Base-by-base conservation (phyloP, 2,113 vertebrate genomes). In the Atractosteus spatula region DNA sequence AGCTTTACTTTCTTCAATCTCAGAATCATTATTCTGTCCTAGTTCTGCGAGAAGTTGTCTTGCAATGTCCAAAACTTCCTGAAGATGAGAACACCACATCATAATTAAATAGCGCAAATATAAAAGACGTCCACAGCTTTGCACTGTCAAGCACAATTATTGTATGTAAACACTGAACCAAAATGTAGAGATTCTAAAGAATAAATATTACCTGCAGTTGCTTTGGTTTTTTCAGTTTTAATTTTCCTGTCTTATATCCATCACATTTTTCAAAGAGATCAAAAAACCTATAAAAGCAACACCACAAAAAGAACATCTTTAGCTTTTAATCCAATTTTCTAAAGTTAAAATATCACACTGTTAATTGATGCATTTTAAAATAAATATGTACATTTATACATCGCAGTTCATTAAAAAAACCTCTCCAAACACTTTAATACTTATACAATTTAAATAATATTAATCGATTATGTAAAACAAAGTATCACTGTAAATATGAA, bases 1-100 rank as follows among this genome's bases (percentile, higher is more conserved):
- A 77, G 95, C 87, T 87, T 96, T 95, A 78, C 92, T 96, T 90
- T 96, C 95, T 83, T 96, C 94, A 78, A 96, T 96, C 87, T 96
- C 95, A 51, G 93, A 94, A 81, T 96, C 94, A 69, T 93, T 95
- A 77, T 96, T 96, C 80, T 96, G 94, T 2, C 91, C 94, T 7
- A 95, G 87, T 73, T 96, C 95, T 70, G 89, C 86, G 72, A 96
- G 89, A 70, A 96, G 94, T 7, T 94, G 94, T 59, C 95, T 88
- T 72, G 95, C 89, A 84, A 95, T 96, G 82, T 96, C 94, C 78
- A 96, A 85, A 3, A 96, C 94, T 85, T 96, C 94, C 94, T 96
- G 79, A 66, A 77, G 74, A 77, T 67, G 65, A 7, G 64, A 75
- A 55, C 69, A 41, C 3, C 17, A 69, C 16, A 47, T 13, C 6